A percentile compares a stretch with the other conserved stretches of the same genome.
Evolutionary conservation across 2,888 invertebrate species (phyloP).

Genomic region (Biston betularia): DNA sequence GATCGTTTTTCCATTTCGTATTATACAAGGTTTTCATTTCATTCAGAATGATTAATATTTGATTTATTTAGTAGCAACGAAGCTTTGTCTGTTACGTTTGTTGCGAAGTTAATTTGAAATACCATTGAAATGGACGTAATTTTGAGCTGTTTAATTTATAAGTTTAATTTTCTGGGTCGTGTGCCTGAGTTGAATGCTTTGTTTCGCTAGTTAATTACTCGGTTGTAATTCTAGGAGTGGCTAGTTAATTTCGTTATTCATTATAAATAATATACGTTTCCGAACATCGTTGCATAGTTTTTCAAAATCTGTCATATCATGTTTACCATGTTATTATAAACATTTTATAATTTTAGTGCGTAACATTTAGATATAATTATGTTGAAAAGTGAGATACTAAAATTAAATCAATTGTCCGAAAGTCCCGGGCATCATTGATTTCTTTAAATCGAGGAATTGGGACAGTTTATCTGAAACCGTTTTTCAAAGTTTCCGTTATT

Average conservation of each 20-base stretch:
- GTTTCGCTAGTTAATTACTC: conserved; percentile 20
- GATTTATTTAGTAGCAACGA: conserved; percentile 54
- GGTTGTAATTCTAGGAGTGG: conserved; percentile 5
- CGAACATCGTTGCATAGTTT: no score
- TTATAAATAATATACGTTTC: no score
- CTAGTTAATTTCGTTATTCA: conserved; percentile 1
- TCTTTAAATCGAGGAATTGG: conserved; percentile 17
- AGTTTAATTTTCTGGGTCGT: conserved; percentile 23
- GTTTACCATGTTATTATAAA: no score
- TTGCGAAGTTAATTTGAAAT: conserved; percentile 54
- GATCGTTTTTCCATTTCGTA: conserved; percentile 55
- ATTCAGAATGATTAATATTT: conserved; percentile 54
- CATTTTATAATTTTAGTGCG: no score
- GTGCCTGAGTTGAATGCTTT: conserved; percentile 19
- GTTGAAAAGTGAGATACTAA: neutral
- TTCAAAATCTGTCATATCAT: no score
- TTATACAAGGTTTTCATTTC: conserved; percentile 54
- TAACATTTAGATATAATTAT: neutral
- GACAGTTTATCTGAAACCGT: conserved; percentile 24
- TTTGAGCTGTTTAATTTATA: conserved; percentile 28
- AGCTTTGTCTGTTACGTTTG: conserved; percentile 53
- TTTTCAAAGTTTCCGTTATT: conserved; percentile 34
- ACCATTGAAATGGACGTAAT: conserved; percentile 28
- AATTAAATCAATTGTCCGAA: neutral
- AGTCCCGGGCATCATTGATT: conserved; percentile 6